These are phyloP conservation scores for Rhogogaster chlorosoma DNA, from an alignment of 2,888 invertebrate species.

Conservation along the genomic window DNA sequence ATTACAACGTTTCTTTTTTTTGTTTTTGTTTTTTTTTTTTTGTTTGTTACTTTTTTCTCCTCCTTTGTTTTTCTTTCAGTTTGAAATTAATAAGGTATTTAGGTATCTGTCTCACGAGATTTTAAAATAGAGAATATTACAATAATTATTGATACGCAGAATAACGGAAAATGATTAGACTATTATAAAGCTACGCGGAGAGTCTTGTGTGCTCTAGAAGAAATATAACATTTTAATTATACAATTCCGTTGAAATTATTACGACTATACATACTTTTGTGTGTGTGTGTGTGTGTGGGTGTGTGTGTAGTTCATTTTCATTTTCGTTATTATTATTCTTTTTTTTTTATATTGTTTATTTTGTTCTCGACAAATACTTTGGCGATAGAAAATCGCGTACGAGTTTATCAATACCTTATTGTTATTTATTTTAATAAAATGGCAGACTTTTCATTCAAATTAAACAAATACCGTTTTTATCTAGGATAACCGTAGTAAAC, in stretches of 20 bases:
- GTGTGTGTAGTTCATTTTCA: slow-evolving; percentile 4
- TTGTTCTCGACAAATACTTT: background rate
- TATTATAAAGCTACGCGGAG: slow-evolving; percentile 42
- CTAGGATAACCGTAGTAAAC: slow-evolving; percentile 55
- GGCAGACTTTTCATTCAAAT: slow-evolving; percentile 47
- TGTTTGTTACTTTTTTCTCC: slow-evolving; percentile 65
- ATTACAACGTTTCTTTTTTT: slow-evolving; percentile 68
- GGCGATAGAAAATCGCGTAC: background rate
- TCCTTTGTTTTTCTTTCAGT: slow-evolving; percentile 59
- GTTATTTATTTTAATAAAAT: slow-evolving; percentile 60
- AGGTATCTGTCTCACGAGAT: slow-evolving; percentile 62
- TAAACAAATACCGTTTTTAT: slow-evolving; percentile 48
- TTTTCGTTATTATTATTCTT: background rate
- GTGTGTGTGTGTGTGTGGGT: too few species aligned
- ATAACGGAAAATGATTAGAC: slow-evolving; percentile 60
- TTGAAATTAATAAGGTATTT: slow-evolving; percentile 63
- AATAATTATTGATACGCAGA: slow-evolving; percentile 63
- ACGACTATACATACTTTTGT: background rate
- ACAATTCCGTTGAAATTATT: background rate
- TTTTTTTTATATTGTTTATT: background rate
- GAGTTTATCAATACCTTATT: slow-evolving; percentile 14
- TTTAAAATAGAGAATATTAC: slow-evolving; percentile 67
- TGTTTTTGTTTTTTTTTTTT: slow-evolving; percentile 42
- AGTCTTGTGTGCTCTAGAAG: slow-evolving; percentile 42
- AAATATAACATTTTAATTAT: slow-evolving; percentile 1